phyloP scores from a whole-genome alignment of 2,113 vertebrate genomes.

The Vombatus ursinus region DNA sequence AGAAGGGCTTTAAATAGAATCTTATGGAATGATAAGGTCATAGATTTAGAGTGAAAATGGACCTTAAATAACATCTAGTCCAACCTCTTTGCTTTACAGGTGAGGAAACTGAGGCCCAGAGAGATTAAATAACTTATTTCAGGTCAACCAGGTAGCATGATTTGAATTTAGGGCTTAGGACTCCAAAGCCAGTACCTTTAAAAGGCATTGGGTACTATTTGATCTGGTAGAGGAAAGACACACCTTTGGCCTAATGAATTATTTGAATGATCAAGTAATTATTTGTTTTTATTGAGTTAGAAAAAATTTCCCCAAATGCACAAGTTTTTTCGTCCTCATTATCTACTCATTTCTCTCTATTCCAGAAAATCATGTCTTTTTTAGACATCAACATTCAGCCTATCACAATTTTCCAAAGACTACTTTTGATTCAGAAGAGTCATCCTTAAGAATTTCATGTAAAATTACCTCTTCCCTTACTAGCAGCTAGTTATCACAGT shows the following conservation, averaged over 20 bases:
- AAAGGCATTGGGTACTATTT: neutral
- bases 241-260: neutral
- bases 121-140: neutral
- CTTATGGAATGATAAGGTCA: neutral
- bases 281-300: neutral
- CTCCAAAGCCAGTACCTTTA: neutral
- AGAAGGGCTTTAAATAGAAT: neutral
- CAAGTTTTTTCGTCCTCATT: neutral
- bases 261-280: neutral
- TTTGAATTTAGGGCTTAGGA: neutral
- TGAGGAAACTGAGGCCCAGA: neutral
- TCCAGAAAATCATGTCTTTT: neutral
- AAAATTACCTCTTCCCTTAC: neutral
- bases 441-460: neutral
- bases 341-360: neutral
- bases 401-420: neutral
- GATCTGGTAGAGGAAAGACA: neutral
- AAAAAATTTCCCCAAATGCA: neutral
- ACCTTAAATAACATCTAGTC: neutral
- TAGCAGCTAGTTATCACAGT: neutral
- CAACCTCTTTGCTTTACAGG: neutral
- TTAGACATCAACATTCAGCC: neutral
- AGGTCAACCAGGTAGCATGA: neutral
- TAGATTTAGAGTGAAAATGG: neutral
- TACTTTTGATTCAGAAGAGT: neutral